phyloP scores from a whole-genome alignment of 2,113 vertebrate species.

The Rostratula benghalensis region DNA sequence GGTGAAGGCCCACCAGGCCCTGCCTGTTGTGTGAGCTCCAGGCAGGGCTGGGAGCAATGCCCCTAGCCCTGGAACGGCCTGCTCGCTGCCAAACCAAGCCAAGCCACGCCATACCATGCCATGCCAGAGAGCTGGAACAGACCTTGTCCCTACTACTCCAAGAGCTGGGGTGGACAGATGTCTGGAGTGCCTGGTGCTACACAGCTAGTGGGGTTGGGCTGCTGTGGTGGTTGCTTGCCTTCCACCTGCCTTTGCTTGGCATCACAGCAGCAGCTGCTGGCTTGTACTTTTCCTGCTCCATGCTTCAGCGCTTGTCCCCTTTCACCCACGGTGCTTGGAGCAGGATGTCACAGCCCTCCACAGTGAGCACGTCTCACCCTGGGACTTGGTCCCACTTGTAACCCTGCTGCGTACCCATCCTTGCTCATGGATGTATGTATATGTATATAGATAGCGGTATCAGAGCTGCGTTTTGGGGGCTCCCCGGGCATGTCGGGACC shows the following conservation, averaged over 20 bases:
- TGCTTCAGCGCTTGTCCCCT: background rate
- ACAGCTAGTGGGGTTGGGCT: background rate
- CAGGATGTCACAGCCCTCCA: background rate
- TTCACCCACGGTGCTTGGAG: background rate
- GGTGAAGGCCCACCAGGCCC: conserved; percentile 75
- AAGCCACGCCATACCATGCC: no score
- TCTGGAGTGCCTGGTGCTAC: background rate
- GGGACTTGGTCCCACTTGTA: background rate
- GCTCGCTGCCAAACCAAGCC: background rate
- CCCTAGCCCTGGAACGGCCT: rapidly evolving
- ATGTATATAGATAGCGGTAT: conserved; percentile 19
- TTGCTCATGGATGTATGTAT: conserved; percentile 11
- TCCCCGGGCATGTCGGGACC: rapidly evolving
- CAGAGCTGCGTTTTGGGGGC: background rate
- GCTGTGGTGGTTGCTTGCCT: background rate
- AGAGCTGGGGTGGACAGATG: background rate
- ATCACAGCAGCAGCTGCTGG: background rate
- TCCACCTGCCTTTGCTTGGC: background rate
- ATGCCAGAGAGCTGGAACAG: rapidly evolving
- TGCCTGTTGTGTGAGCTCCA: conserved; percentile 67
- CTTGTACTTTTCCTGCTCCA: conserved; percentile 40
- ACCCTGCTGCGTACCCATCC: rapidly evolving
- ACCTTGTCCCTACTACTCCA: background rate
- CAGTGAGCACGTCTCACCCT: rapidly evolving
- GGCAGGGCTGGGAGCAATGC: background rate